phyloP scores from a whole-genome alignment of 2,113 vertebrate genomes.

The Nanorana parkeri region DNA sequence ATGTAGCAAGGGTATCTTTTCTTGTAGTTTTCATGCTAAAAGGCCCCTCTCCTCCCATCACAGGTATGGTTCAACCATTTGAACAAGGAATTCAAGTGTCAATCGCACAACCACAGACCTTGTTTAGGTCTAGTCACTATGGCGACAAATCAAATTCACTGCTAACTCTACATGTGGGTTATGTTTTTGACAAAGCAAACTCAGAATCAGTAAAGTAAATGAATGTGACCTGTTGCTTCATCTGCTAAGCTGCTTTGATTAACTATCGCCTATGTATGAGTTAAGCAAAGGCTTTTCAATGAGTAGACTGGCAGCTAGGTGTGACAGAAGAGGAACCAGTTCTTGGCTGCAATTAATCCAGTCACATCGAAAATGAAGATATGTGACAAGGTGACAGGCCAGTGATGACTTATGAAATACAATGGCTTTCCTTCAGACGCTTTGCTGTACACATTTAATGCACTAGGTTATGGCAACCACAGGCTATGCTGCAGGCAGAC shows the following conservation, averaged over 20 bases:
- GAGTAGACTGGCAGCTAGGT: not conserved
- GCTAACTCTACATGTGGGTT: not conserved
- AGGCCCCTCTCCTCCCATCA: no score
- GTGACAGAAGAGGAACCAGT: constrained; percentile 44
- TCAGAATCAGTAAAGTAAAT: not conserved
- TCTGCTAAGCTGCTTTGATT: not conserved
- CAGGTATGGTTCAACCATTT: no score
- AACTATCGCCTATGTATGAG: not conserved
- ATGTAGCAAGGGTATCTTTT: no score
- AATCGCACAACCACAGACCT: constrained; percentile 11
- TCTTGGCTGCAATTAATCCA: not conserved
- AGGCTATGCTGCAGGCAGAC: no score
- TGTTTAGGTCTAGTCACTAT: not conserved
- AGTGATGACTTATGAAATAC: not conserved
- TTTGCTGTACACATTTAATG: not conserved
- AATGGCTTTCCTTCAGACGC: no score
- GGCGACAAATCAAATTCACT: not conserved
- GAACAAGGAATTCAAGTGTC: not conserved
- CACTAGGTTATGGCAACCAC: no score
- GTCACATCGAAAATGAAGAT: constrained; percentile 43
- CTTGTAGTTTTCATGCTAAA: no score
- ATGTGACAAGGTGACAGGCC: constrained; percentile 21
- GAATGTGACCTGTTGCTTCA: not conserved
- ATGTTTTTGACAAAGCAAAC: not conserved
- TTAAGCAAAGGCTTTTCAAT: constrained; percentile 9